Evolutionary conservation across 2,113 vertebrate genomes (phyloP).

Genomic region (Turdus rufiventris): DNA sequence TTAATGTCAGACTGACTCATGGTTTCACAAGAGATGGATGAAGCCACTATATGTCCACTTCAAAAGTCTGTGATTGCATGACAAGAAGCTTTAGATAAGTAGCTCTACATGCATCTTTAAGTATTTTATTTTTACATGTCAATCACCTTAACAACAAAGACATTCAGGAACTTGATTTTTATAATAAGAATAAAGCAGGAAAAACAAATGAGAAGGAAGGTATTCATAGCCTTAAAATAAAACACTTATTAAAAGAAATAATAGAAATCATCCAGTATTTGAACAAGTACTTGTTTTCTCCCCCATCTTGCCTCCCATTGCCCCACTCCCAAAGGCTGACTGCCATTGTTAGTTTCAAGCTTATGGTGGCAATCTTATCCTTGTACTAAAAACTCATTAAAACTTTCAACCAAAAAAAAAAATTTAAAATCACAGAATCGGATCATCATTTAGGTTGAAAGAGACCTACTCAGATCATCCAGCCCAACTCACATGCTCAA

Average conservation of each 20-base stretch:
- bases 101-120: neutral
- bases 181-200: neutral
- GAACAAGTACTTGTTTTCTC: neutral
- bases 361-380: neutral
- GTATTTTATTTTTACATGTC: neutral
- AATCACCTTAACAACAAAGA: neutral
- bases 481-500: neutral
- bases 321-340: neutral
- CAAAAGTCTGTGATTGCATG: neutral
- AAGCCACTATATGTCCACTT: neutral
- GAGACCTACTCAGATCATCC: neutral
- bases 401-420: neutral
- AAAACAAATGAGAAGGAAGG: neutral
- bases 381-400: neutral
- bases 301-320: neutral
- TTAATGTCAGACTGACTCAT: neutral
- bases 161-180: neutral
- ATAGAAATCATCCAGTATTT: neutral
- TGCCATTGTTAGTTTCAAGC: neutral
- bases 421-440: neutral
- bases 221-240: neutral
- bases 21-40: neutral
- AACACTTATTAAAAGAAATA: neutral
- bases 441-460: neutral
- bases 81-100: neutral